Percentiles rank a stretch among this genome's conserved stretches.
These are phyloP conservation scores for Amiota minor DNA, from an alignment of 2,888 invertebrate species.

Conservation along the genomic window DNA sequence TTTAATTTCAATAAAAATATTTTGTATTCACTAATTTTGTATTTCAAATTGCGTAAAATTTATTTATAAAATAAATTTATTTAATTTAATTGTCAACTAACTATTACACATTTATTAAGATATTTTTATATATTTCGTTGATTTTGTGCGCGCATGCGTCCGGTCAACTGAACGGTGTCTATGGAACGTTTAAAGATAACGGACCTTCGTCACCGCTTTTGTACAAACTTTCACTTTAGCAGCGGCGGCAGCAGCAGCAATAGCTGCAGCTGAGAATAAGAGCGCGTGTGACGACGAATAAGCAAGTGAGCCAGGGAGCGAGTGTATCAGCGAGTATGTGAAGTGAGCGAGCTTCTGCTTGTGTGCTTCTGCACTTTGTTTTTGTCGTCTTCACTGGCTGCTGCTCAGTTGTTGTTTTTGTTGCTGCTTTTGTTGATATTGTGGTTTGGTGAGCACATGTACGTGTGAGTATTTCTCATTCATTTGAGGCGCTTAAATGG, in stretches of 20 bases:
- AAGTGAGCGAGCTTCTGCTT: neutral
- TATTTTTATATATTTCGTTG: conserved; percentile 11
- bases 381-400: no score
- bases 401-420: neutral
- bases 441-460: conserved; percentile 16
- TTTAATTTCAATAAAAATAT: neutral
- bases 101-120: conserved; percentile 11
- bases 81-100: neutral
- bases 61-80: neutral
- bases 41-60: neutral
- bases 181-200: conserved; percentile 63
- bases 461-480: conserved; percentile 60
- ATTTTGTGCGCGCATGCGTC: conserved; percentile 58
- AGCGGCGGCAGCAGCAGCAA: conserved; percentile 43
- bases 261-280: conserved; percentile 3
- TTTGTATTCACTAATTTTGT: neutral
- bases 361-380: neutral
- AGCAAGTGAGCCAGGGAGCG: conserved; percentile 28
- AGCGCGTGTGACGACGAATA: conserved; percentile 16
- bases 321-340: conserved; percentile 6
- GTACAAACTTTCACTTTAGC: conserved; percentile 71
- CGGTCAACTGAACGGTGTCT: conserved; percentile 63
- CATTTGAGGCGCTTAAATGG: conserved; percentile 58
- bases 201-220: conserved; percentile 67
- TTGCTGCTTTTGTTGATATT: neutral